Evolutionary conservation across 2,113 vertebrate species (phyloP).

Genomic region (Gobius niger): DNA sequence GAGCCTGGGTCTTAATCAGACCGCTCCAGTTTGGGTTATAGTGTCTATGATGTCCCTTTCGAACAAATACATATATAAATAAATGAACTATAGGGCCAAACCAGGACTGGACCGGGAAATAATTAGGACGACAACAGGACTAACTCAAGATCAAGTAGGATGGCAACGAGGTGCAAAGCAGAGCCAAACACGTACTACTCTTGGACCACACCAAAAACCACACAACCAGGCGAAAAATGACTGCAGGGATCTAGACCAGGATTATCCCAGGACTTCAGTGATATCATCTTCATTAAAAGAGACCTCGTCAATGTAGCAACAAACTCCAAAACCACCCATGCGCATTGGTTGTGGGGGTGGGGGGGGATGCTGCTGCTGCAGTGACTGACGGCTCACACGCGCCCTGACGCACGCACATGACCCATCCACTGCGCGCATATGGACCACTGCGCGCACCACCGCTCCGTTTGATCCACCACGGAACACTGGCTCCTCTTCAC

Average conservation of each 20-base stretch:
- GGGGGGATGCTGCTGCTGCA: background rate
- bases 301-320: too few species aligned
- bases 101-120: background rate
- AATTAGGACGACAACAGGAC: background rate
- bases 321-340: too few species aligned
- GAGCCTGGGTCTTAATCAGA: too few species aligned
- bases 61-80: too few species aligned
- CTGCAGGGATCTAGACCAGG: background rate
- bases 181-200: background rate
- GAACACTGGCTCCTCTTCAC: background rate
- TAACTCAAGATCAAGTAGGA: background rate
- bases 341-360: too few species aligned
- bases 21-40: too few species aligned
- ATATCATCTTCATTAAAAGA: background rate
- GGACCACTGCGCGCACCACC: conserved; percentile 17
- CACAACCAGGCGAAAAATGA: background rate
- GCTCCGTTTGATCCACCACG: conserved; percentile 7
- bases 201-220: background rate
- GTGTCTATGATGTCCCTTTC: too few species aligned
- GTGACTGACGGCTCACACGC: background rate
- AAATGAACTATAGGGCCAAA: background rate
- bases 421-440: conserved; percentile 3
- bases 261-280: background rate
- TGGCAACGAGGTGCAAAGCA: background rate
- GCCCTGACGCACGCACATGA: conserved; percentile 2